Base-by-base conservation (phyloP, 64 coral and sea anemone genomes). In the Dendronephthya gigantea region DNA sequence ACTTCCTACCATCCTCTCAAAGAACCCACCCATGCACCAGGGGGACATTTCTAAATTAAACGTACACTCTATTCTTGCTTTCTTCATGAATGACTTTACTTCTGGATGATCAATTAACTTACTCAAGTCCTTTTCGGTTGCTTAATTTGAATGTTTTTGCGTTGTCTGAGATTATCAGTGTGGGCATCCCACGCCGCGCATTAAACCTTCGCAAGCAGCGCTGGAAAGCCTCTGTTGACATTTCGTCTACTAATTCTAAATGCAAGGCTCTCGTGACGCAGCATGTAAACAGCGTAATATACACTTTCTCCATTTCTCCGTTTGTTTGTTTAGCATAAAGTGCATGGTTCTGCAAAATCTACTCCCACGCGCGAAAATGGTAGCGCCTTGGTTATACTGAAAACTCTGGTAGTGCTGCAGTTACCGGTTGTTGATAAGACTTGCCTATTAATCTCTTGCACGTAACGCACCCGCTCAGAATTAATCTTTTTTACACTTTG, bases 281-380 rank as follows among this genome's bases (percentile, higher is more conserved):
- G n/a, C 69, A 75, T 13, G 69, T 75, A 75, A 35, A 75, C 6
- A 75, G 30, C 3, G 7, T 5, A 3, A 75, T 75, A 13, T 27
- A 75, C 7, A 30, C 35, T 16, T 75, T 75, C 9, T 66, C 5
- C 69, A 22, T 13, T 16, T 75, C n/a, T n/a, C n/a, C n/a, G n/a
- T n/a, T n/a, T n/a, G n/a, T n/a, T n/a, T n/a, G n/a, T n/a, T 89
- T 84, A 7, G 45, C 82, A 83, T 83, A 74, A 32, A 89, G 62
- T 35, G n/a, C n/a, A n/a, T n/a, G 88, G 82, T 68, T 82, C 88
- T 39, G 83, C 68, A 43, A 84, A 84, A 58, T 89, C 88, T 48
- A 89, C 51, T 47, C 82, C 59, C 19, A 89, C 56, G 15, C 58
- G 83, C 22, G 88, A 35, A 68, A 84, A 89, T 15, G 88, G 56